A percentile compares a stretch with the other conserved stretches of the same genome.
These are phyloP conservation scores for Prionailurus viverrinus DNA, from an alignment of 2,113 vertebrate genomes.

Conservation along the genomic window DNA sequence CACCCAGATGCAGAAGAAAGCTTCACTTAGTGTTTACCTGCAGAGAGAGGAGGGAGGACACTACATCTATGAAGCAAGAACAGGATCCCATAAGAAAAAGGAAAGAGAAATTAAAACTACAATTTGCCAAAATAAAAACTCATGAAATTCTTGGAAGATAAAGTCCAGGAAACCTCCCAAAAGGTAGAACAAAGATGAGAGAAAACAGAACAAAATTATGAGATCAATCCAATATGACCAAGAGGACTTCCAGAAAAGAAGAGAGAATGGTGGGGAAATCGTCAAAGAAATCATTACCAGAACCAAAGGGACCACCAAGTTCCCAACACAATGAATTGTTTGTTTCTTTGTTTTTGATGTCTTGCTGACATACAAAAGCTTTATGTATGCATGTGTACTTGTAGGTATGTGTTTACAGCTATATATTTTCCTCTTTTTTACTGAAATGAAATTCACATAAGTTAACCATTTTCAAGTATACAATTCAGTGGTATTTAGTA, in stretches of 20 bases:
- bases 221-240: not conserved
- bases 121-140: not conserved
- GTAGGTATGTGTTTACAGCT: not conserved
- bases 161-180: not conserved
- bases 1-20: not conserved
- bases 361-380: not conserved
- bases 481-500: not conserved
- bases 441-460: not conserved
- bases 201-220: not conserved
- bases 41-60: not conserved
- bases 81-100: not conserved
- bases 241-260: not conserved
- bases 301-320: not conserved
- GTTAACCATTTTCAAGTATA: not conserved
- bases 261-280: not conserved
- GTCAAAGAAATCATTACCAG: not conserved
- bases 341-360: not conserved
- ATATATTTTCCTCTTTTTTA: not conserved
- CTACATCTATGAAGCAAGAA: not conserved
- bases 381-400: not conserved
- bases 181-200: not conserved
- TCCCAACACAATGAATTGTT: not conserved
- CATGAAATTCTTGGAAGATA: not conserved
- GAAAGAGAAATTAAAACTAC: not conserved
- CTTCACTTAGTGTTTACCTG: not conserved